Base-by-base conservation (phyloP, 2,113 vertebrate genomes). In the Ascaphus truei region DNA sequence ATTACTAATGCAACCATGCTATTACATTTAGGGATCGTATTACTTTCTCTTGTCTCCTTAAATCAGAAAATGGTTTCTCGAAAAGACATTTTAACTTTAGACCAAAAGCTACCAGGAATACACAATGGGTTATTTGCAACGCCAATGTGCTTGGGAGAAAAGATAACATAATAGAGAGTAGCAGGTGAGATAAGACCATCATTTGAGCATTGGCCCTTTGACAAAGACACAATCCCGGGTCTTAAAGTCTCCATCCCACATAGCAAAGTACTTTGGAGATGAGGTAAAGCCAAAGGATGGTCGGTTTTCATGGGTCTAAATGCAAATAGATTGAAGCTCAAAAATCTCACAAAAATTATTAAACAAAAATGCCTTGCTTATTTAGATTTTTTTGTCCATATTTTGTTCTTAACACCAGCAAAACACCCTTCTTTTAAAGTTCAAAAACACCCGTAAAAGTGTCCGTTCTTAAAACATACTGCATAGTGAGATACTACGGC, bases 1-100 rank as follows among this genome's bases (percentile, higher is more conserved):
- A 80, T 78, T 61, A 63, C 29, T 7, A 60, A 31, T 20, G 64
- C 16, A 52, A 72, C 12, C 0, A 11, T 18, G 0, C 58, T 58
- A 15, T 34, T 65, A 41, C 3, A 23, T 61, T 5, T 11, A 37
- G 30, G 58, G 4, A 11, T 26, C 58, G 36, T 0, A 10, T 2
- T 0, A 0, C 27, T 20, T 55, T 25, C 3, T 2, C n/a, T 18
- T 5, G 0, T 23, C 13, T 12, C 10, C 20, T 39, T 45, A 20
- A 34, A 56, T 31, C 2, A 68, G 64, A 36, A 63, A n/a, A 0
- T 10, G n/a, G 1, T 22, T 62, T 15, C 41, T 57, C n/a, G 25
- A 4, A 33, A 64, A 73, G 37, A 50, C 18, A 15, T 7, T 12
- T 25, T 43, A 58, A n/a, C 41, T 26, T 7, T n/a, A 41, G 45